A percentile compares a stretch with the other conserved stretches of the same genome.
phyloP scores from a whole-genome alignment of 2,797 vertebrate genomes.

The Menidia menidia region DNA sequence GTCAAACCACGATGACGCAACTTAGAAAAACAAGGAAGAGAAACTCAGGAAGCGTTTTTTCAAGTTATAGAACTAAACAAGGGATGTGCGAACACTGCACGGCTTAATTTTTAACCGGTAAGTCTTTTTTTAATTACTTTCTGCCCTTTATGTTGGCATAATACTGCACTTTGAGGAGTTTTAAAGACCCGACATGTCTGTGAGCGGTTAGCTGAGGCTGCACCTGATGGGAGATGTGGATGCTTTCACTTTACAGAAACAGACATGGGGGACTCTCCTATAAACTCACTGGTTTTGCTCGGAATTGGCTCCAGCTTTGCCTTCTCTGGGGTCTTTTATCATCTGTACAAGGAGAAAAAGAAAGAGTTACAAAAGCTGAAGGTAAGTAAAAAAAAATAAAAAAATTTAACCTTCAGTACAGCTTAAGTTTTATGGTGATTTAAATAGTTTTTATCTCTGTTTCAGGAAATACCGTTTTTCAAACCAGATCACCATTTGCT shows the following conservation, averaged over 20 bases:
- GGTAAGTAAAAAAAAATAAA: slow-evolving; percentile 38
- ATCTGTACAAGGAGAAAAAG: slow-evolving; percentile 75
- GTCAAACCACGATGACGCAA: slow-evolving; percentile 35
- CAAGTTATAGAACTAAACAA: not conserved
- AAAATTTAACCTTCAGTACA: not conserved
- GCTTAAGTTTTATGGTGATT: rapidly evolving
- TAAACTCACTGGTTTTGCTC: slow-evolving; percentile 67
- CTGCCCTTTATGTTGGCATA: not conserved
- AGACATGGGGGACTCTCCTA: slow-evolving; percentile 68
- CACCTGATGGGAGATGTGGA: not conserved
- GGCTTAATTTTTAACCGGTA: slow-evolving; percentile 16
- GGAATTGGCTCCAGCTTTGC: slow-evolving; percentile 77
- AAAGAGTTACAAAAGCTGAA: slow-evolving; percentile 71
- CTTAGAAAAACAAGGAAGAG: slow-evolving; percentile 44
- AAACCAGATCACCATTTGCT: slow-evolving; percentile 76
- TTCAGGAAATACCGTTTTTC: slow-evolving; percentile 80
- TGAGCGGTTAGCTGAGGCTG: not conserved
- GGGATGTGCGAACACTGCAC: not conserved
- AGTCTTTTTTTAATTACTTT: not conserved
- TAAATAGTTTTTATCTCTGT: not conserved
- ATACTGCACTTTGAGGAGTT: not conserved
- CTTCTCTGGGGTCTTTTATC: slow-evolving; percentile 77
- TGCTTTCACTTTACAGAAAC: slow-evolving; percentile 3
- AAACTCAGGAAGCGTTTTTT: slow-evolving; percentile 16
- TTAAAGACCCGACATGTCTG: not conserved